Evolutionary conservation across 2,888 invertebrate species (phyloP).

Genomic region (Agrilus cyanescens): DNA sequence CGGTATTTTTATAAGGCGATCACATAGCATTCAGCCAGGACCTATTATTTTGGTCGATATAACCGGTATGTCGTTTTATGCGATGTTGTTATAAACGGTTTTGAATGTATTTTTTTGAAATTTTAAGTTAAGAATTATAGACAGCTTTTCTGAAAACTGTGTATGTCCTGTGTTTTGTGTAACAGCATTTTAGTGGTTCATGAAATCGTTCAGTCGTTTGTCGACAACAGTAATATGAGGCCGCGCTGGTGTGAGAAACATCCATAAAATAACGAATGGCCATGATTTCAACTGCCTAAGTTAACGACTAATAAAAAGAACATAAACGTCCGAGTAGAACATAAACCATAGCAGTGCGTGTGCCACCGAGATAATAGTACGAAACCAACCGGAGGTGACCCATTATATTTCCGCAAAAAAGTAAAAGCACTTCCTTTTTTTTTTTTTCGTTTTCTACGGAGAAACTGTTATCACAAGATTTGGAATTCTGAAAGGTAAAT

Average conservation of each 20-base stretch:
- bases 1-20: too few relatives aligned
- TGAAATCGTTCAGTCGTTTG: too few relatives aligned
- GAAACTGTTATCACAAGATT: neutral
- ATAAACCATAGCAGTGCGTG: conserved; percentile 33
- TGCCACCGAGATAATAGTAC: conserved; percentile 26
- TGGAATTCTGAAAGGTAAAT: neutral
- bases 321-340: conserved; percentile 31
- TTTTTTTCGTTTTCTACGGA: neutral
- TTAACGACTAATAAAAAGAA: conserved; percentile 34
- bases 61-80: too few relatives aligned
- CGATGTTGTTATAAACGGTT: too few relatives aligned
- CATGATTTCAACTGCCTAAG: conserved; percentile 23
- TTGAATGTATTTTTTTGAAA: too few relatives aligned
- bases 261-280: conserved; percentile 15
- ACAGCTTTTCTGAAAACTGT: too few relatives aligned
- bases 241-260: conserved; percentile 5
- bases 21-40: too few relatives aligned
- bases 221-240: too few relatives aligned
- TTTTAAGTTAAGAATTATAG: too few relatives aligned
- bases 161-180: too few relatives aligned
- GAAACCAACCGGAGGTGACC: neutral
- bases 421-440: conserved; percentile 2
- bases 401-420: conserved; percentile 6
- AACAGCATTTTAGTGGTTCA: too few relatives aligned
- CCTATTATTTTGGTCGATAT: too few relatives aligned